These are phyloP conservation scores for Tenebrio molitor DNA, from an alignment of 1,140 invertebrate genomes.

Conservation along the genomic window DNA sequence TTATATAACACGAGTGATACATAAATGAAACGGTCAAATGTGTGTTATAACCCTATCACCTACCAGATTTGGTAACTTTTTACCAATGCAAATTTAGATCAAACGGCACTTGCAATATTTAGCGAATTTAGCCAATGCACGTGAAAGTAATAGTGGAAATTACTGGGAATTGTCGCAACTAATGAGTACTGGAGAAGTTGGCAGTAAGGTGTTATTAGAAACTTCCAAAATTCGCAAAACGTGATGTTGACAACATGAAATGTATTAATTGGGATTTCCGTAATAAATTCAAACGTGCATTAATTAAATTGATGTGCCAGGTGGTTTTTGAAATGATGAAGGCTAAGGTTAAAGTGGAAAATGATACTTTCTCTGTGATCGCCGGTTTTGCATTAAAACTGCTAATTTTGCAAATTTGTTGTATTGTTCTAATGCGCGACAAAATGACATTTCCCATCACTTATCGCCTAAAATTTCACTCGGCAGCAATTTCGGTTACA, in stretches of 20 bases:
- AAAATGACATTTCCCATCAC: no score
- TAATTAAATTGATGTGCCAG: constrained; percentile 23
- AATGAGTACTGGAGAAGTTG: background rate
- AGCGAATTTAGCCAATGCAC: background rate
- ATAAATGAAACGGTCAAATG: background rate
- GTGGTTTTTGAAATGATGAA: constrained; percentile 17
- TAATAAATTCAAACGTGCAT: background rate
- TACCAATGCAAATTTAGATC: no score
- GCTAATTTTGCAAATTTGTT: constrained; percentile 6
- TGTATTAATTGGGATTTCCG: background rate
- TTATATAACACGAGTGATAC: background rate
- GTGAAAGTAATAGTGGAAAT: constrained; percentile 3
- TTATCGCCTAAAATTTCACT: no score
- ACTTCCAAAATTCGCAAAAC: constrained; percentile 8
- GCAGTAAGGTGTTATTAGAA: constrained; percentile 32
- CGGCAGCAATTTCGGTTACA: background rate
- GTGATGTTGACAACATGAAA: background rate
- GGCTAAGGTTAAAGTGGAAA: constrained; percentile 28
- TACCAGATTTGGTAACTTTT: no score
- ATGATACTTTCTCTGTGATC: constrained; percentile 13
- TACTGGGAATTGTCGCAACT: background rate
- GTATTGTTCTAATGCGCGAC: constrained; percentile 2
- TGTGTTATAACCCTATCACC: no score
- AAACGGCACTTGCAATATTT: background rate
- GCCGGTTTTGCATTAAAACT: constrained; percentile 5